Conservation (phyloP, 1,140 invertebrate genomes). For the Gonatopus flavifemur region DNA sequence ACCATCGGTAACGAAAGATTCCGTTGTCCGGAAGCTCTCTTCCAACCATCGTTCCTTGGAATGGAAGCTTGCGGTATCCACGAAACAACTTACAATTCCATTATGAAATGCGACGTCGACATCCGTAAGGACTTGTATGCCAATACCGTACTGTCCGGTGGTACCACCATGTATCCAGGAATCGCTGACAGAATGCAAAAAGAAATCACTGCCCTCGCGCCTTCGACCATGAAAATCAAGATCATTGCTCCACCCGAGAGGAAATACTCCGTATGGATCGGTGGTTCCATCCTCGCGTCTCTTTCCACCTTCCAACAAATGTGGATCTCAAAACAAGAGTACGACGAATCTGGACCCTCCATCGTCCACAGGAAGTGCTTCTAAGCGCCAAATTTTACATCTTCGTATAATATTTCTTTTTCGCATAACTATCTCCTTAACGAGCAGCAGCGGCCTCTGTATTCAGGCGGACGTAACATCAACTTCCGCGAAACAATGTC, state of each 20-base stretch:
- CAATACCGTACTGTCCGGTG: conserved; percentile 94
- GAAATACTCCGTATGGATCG: conserved; percentile 86
- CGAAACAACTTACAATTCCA: conserved; percentile 94
- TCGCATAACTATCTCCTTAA: neutral
- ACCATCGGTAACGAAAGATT: conserved; percentile 96
- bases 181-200: conserved; percentile 77
- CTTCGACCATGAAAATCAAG: conserved; percentile 78
- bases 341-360: conserved; percentile 91
- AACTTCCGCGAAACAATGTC: conserved; percentile 36
- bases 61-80: conserved; percentile 95
- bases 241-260: conserved; percentile 84
- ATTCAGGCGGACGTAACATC: conserved; percentile 38
- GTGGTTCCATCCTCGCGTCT: conserved; percentile 83
- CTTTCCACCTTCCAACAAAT: conserved; percentile 89
- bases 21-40: conserved; percentile 95
- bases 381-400: conserved; percentile 64
- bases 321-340: conserved; percentile 97
- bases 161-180: conserved; percentile 96
- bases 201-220: conserved; percentile 76
- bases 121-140: conserved; percentile 94
- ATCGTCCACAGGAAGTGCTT: conserved; percentile 97
- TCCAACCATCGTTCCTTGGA: conserved; percentile 93
- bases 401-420: conserved; percentile 25
- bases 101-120: conserved; percentile 96
- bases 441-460: conserved; percentile 33